phyloP scores from a whole-genome alignment of 2,797 vertebrate genomes.

The Halcyon leucocephala region DNA sequence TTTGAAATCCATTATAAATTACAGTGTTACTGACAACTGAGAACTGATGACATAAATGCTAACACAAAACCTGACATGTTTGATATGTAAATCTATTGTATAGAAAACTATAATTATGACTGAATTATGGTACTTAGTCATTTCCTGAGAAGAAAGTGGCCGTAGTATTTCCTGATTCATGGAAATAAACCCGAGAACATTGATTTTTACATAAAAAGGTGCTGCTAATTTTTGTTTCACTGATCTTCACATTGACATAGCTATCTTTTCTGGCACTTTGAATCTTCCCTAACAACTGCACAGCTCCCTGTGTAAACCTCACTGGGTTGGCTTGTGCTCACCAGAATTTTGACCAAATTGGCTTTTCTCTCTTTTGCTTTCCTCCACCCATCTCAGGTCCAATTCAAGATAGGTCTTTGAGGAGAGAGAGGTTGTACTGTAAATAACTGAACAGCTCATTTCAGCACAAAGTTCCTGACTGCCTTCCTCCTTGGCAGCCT shows the following conservation, averaged over 20 bases:
- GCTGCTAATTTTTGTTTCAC: slow-evolving; percentile 59
- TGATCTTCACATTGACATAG: slow-evolving; percentile 8
- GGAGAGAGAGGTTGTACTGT: background rate
- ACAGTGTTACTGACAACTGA: slow-evolving; percentile 29
- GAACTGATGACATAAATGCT: slow-evolving; percentile 52
- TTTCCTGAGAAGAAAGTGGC: slow-evolving; percentile 65
- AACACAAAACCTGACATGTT: slow-evolving; percentile 58
- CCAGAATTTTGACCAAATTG: background rate
- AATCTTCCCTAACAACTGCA: slow-evolving; percentile 13
- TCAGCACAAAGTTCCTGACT: background rate
- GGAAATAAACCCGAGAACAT: slow-evolving; percentile 49
- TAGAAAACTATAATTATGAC: slow-evolving; percentile 62
- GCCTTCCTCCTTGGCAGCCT: background rate
- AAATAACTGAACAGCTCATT: background rate
- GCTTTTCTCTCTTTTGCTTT: background rate
- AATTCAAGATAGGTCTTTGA: background rate
- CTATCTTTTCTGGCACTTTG: background rate
- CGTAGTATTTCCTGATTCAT: slow-evolving; percentile 58
- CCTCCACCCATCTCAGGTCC: background rate
- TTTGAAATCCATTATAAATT: slow-evolving; percentile 51
- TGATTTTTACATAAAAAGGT: slow-evolving; percentile 70
- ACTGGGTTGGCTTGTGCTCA: background rate
- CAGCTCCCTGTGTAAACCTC: background rate
- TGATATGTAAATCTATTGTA: slow-evolving; percentile 59
- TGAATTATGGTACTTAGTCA: slow-evolving; percentile 51